Evolutionary conservation across 2,797 vertebrate species (phyloP).

Genomic region (Dendrocincla tyrannina): DNA sequence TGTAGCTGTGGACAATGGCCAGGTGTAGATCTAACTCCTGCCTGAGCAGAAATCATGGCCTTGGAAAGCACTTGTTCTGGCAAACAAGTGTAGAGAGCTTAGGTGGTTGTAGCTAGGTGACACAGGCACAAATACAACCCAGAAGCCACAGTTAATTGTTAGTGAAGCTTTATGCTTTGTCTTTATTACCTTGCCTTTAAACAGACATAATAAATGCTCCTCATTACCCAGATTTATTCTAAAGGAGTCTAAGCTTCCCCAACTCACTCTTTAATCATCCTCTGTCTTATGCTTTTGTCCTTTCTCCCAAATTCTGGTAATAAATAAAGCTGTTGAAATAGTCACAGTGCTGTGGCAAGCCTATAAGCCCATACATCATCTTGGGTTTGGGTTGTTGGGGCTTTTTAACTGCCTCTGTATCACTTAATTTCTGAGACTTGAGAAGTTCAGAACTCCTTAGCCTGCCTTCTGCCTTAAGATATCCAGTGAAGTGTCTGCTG

Average conservation of each 20-base stretch:
- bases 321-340: slow-evolving; percentile 13
- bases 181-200: slow-evolving; percentile 22
- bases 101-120: background rate
- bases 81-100: background rate
- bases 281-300: background rate
- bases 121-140: background rate
- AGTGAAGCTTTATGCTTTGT: slow-evolving; percentile 19
- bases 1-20: background rate
- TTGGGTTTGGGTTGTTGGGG: background rate
- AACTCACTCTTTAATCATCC: slow-evolving; percentile 27
- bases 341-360: background rate
- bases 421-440: background rate
- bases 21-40: background rate
- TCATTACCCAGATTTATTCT: slow-evolving; percentile 28
- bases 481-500: background rate
- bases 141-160: background rate
- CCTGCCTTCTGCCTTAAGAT: background rate
- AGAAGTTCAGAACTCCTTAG: background rate
- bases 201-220: background rate
- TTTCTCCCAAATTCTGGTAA: slow-evolving; percentile 12
- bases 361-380: background rate
- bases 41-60: background rate
- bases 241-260: background rate
- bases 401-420: background rate
- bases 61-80: background rate